Base-by-base conservation (phyloP, 2,888 invertebrate genomes). In the Nephrotoma flavescens region DNA sequence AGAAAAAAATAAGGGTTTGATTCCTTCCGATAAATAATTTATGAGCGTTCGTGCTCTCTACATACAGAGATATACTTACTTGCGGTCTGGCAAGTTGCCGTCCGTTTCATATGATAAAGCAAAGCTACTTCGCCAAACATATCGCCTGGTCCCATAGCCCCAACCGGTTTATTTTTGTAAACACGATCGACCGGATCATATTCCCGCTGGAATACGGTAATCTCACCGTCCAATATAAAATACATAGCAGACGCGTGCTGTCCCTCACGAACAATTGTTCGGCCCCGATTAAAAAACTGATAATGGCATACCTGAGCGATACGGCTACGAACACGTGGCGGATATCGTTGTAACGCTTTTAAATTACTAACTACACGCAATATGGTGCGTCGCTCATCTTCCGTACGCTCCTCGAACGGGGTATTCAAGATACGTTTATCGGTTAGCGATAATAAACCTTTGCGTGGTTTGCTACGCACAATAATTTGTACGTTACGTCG, bases 51-150 rank as follows among this genome's bases (percentile, higher is more conserved):
- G 52, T 52, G 31, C 31, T n/a, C 52, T 5, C 1, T 52, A 47
- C n/a, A 57, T 57, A 19, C 19, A 1, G 0, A 19, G 0, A 57
- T 0, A 41, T 87, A 88, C 89, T 90, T 91, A 94, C 94, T 93
- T 87, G 89, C 89, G 42, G 94, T 94, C 7, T 92, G 92, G 87
- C 93, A 93, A 0, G 95, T 95, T 19, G 94, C 94, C 6, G 93
- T 93, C 89, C 95, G 92, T 5, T 92, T 92, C 84, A 94, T 93
- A 41, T 92, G 92, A 88, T 95, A 94, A 86, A 95, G 89, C 57
- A 95, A 90, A 0, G 94, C 94, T 12, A 94, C 93, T 90, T 95
- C 95, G 0, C 95, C 95, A 88, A 95, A 95, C 92, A 94, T 93
- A 86, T 93, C 94, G 0, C 95, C 95, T 0, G 93, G 88, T 41